phyloP scores from a whole-genome alignment of 2,797 vertebrate genomes.

The Falco naumanni region DNA sequence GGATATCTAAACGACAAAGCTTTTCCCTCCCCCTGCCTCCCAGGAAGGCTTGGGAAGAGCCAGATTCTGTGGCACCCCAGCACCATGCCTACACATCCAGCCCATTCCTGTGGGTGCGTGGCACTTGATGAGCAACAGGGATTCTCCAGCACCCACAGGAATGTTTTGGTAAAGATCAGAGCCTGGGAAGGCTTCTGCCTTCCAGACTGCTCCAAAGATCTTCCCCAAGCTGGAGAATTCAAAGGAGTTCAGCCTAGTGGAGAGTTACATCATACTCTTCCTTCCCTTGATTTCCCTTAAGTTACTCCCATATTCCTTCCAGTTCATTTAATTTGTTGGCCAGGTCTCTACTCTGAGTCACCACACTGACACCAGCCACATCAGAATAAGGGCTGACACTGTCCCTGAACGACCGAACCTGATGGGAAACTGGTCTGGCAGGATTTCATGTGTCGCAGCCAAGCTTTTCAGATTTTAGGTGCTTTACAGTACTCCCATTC shows the following conservation, averaged over 20 bases:
- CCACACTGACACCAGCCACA: neutral
- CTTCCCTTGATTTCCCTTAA: neutral
- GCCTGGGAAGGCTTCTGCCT: neutral
- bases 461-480: neutral
- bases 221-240: neutral
- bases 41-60: neutral
- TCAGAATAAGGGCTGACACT: neutral
- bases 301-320: neutral
- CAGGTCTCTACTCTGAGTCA: neutral
- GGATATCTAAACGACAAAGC: neutral
- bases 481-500: neutral
- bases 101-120: neutral
- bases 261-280: neutral
- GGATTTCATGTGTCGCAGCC: neutral
- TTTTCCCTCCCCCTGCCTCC: neutral
- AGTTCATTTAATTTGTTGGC: neutral
- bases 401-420: rapidly evolving
- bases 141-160: neutral
- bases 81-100: neutral
- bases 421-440: neutral
- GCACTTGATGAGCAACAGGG: neutral
- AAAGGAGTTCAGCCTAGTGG: neutral
- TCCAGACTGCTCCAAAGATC: neutral
- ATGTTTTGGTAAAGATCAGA: neutral
- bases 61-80: neutral